These are phyloP conservation scores for Paralinhomoeus sp. DNA, from an alignment of 2,888 invertebrate genomes.

Conservation along the genomic window DNA sequence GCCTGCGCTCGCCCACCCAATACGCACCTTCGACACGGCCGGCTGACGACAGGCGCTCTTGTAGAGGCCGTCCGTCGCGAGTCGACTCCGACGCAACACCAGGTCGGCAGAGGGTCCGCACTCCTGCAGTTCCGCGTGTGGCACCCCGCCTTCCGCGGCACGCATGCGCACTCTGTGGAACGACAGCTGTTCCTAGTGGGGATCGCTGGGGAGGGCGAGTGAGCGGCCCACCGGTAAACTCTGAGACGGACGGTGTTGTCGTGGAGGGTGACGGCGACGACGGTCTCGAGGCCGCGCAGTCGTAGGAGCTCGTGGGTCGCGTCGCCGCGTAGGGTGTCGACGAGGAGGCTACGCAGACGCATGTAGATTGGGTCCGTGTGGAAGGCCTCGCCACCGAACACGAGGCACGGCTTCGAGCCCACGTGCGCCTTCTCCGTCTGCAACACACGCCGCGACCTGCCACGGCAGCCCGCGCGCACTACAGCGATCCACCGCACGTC, in stretches of 20 bases:
- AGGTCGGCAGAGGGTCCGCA: conserved; percentile 82
- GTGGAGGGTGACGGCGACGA: conserved; percentile 60
- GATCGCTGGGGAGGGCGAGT: background rate
- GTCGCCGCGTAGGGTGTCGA: conserved; percentile 73
- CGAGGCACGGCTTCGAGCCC: conserved; percentile 66
- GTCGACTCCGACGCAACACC: conserved; percentile 53
- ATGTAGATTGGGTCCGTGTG: conserved; percentile 50
- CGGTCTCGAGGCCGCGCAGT: conserved; percentile 77
- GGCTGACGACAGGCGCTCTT: conserved; percentile 25
- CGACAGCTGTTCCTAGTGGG: background rate
- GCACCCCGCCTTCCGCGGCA: conserved; percentile 66
- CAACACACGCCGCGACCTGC: too few relatives aligned
- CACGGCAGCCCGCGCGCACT: too few relatives aligned
- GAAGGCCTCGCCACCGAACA: conserved; percentile 78
- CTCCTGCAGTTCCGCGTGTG: conserved; percentile 71
- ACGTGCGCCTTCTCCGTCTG: conserved; percentile 32
- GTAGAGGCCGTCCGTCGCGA: conserved; percentile 62
- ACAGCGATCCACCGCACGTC: conserved; percentile 13
- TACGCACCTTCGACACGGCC: conserved; percentile 23
- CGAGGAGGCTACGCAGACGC: conserved; percentile 59
- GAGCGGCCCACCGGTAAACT: too few relatives aligned
- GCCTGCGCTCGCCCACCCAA: too few relatives aligned
- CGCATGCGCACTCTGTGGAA: conserved; percentile 48
- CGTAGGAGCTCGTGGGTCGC: conserved; percentile 48
- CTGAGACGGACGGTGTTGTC: too few relatives aligned